Conservation (phyloP, 2,888 invertebrate species). For the Ormyrus pomaceus region DNA sequence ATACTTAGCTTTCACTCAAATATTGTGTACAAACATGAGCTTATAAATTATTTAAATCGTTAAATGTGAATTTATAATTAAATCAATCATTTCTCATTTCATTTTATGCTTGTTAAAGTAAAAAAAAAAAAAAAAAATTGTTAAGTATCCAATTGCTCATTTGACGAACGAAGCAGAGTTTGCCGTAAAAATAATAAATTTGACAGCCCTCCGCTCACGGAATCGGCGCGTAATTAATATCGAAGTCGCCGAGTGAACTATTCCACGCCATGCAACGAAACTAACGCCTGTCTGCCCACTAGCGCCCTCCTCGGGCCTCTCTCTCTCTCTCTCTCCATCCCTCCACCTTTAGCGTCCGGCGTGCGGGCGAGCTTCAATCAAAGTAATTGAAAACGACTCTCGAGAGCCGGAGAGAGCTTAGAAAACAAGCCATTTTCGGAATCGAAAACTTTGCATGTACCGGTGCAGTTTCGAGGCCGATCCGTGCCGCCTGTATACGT, state of each 20-base stretch:
- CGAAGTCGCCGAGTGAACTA: constrained; percentile 49
- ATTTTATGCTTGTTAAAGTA: neutral
- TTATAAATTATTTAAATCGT: too few species aligned
- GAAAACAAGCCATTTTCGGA: constrained; percentile 55
- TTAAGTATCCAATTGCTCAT: too few species aligned
- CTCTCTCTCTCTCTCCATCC: constrained; percentile 12
- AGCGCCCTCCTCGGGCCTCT: constrained; percentile 37
- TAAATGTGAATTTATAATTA: too few species aligned
- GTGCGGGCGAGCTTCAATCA: constrained; percentile 48
- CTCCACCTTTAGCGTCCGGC: neutral
- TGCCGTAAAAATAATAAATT: constrained; percentile 37
- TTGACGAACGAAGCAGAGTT: neutral
- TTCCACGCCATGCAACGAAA: constrained; percentile 53
- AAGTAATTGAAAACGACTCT: constrained; percentile 57
- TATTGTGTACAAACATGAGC: neutral
- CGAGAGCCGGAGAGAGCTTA: constrained; percentile 7
- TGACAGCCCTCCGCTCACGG: constrained; percentile 3
- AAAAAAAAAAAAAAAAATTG: neutral
- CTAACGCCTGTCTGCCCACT: constrained; percentile 37
- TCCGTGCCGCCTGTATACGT: neutral
- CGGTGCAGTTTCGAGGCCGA: constrained; percentile 49
- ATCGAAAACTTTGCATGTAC: constrained; percentile 57
- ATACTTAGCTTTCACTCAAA: constrained; percentile 11
- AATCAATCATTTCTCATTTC: neutral
- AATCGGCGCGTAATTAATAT: constrained; percentile 50